Evolutionary conservation across 2,113 vertebrate genomes (phyloP).

Genomic region (Ellobius talpinus): DNA sequence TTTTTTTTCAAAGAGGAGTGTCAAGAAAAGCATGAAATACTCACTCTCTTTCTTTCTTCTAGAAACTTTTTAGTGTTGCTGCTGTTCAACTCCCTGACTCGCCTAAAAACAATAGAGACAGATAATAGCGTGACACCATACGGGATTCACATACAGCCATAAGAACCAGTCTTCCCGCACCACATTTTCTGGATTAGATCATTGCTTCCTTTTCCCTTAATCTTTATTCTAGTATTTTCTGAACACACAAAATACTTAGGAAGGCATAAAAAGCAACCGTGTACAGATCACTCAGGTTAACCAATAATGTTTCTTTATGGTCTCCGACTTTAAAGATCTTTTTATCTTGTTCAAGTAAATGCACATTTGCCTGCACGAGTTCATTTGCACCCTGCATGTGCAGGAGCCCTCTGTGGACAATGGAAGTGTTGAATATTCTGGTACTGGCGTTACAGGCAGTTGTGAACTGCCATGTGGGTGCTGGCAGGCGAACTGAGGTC

Average conservation of each 20-base stretch:
- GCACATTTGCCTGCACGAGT: no score
- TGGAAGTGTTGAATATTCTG: background rate
- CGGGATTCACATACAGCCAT: background rate
- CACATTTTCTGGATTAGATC: background rate
- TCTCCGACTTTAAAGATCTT: background rate
- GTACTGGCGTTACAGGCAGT: background rate
- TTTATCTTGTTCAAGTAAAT: background rate
- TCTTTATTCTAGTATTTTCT: conserved; percentile 14
- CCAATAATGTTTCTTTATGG: background rate
- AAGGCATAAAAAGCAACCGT: background rate
- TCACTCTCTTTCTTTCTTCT: conserved; percentile 97
- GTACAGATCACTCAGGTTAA: background rate
- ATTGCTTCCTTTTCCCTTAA: background rate
- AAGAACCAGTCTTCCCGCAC: background rate
- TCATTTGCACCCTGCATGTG: background rate
- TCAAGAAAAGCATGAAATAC: conserved; percentile 74
- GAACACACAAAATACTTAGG: conserved; percentile 6
- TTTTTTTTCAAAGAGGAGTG: conserved; percentile 53
- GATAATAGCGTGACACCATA: background rate
- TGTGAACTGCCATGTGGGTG: background rate
- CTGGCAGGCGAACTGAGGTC: background rate
- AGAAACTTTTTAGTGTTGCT: conserved; percentile 99
- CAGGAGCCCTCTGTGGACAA: background rate
- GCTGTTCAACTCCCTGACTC: conserved; percentile 98
- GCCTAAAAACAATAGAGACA: conserved; percentile 87